A percentile compares a stretch with the other conserved stretches of the same genome.
Evolutionary conservation across 2,113 vertebrate species (phyloP).

Genomic region (Trochalopteron elliotii): DNA sequence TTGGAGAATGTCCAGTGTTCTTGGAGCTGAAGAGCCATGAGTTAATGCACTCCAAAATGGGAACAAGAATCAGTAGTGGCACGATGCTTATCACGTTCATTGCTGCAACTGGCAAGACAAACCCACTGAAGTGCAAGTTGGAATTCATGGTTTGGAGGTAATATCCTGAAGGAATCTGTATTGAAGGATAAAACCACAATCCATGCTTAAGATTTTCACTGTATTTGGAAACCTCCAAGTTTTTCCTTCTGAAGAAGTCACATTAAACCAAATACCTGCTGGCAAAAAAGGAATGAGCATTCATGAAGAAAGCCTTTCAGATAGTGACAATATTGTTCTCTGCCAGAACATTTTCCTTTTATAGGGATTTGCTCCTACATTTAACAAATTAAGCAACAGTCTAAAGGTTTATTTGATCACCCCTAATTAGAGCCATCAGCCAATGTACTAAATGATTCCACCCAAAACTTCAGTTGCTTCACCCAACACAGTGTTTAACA

Average conservation of each 20-base stretch:
- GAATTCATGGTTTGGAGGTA: slow-evolving; percentile 94
- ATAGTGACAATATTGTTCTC: not conserved
- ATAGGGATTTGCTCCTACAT: not conserved
- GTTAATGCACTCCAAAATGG: slow-evolving; percentile 81
- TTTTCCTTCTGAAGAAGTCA: not conserved
- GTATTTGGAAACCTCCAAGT: not conserved
- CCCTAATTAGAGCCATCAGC: not conserved
- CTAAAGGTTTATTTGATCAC: not conserved
- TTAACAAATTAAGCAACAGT: not conserved
- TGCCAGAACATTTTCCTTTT: not conserved
- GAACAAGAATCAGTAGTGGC: slow-evolving; percentile 83
- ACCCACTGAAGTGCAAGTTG: slow-evolving; percentile 81
- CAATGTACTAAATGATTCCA: not conserved
- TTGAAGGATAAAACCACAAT: not conserved
- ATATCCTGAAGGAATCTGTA: slow-evolving; percentile 90
- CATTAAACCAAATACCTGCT: not conserved
- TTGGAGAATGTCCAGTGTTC: slow-evolving; percentile 69
- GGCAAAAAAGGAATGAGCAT: not conserved
- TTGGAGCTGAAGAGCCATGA: slow-evolving; percentile 67
- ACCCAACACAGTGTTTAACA: not conserved
- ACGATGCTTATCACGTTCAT: slow-evolving; percentile 89
- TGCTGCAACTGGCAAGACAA: slow-evolving; percentile 83
- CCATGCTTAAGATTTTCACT: not conserved
- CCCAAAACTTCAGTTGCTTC: not conserved
- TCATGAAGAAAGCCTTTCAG: not conserved